Conservation (phyloP, 92 coral and sea anemone species). For the Porites divaricata region DNA sequence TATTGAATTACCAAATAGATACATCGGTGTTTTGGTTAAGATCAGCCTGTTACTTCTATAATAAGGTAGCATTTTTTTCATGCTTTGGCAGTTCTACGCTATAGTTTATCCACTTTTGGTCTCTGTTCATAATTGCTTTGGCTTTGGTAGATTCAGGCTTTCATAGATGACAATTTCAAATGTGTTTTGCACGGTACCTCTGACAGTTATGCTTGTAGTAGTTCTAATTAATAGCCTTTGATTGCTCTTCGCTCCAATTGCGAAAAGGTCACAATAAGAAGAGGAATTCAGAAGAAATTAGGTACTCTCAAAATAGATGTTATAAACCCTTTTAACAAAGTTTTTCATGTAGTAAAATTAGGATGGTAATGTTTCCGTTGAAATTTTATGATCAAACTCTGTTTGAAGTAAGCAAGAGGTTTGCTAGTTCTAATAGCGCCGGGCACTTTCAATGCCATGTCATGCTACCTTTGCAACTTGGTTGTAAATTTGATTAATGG, state of each 20-base stretch:
- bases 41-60: too few species aligned
- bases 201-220: conserved; percentile 36
- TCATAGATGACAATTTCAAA: neutral
- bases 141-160: neutral
- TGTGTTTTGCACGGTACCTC: neutral
- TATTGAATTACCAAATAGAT: neutral
- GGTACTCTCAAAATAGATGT: conserved; percentile 4
- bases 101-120: too few species aligned
- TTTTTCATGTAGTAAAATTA: too few species aligned
- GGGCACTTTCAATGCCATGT: neutral
- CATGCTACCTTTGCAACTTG: neutral
- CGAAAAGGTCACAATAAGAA: conserved; percentile 71
- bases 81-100: too few species aligned
- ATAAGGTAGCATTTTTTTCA: too few species aligned
- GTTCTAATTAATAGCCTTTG: conserved; percentile 27
- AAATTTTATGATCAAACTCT: too few species aligned
- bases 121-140: too few species aligned
- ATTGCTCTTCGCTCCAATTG: conserved; percentile 52
- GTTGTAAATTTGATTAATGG: conserved; percentile 18
- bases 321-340: neutral
- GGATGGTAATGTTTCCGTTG: too few species aligned
- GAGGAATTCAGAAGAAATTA: conserved; percentile 11
- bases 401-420: neutral
- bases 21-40: too few species aligned
- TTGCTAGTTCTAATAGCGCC: neutral